Base-by-base conservation (phyloP, 2,113 vertebrate genomes). In the Actenoides lindsayi region DNA sequence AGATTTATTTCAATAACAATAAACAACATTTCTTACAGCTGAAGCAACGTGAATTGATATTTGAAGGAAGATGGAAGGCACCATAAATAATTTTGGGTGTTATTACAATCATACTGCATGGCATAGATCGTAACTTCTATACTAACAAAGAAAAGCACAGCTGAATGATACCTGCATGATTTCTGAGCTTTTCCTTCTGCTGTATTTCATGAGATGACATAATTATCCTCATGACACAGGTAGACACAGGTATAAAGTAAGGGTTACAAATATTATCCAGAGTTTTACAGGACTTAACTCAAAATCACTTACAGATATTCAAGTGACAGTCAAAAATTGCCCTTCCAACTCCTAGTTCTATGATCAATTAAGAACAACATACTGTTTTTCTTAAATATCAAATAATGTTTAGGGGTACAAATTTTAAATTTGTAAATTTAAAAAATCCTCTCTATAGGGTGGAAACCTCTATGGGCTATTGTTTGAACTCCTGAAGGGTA, bases 401-500 rank as follows among this genome's bases (percentile, higher is more conserved):
- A 97, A 56, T 48, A 70, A 33, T 60, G 50, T 53, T 79, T 79
- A 77, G 19, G 94, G 86, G 76, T 56, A 97, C 95, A 91, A 51
- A 92, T 97, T 97, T 97, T 82, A 97, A 96, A 93, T 96, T 68
- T 93, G 70, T 83, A 41, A 82, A 70, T 76, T 91, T 97, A 96
- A 96, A 95, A 91, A 71, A 93, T 94, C 71, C 91, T 83, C 87
- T 97, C 54, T 78, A 4, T 70, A 44, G 74, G 25, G 65, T 82
- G 33, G 68, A 97, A 97, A 95, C 94, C 95, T 92, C 88, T 62
- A 6, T 70, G 9, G 94, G 94, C 84, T 67, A 54, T 94, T 90
- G 84, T 97, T 97, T 94, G 96, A 97, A 96, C 93, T 97, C 90
- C 63, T 96, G 96, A 96, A 97, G 95, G 80, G 73, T 86, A 78